These are phyloP conservation scores for Dryas iulia DNA, from an alignment of 1,140 invertebrate genomes.

Conservation along the genomic window DNA sequence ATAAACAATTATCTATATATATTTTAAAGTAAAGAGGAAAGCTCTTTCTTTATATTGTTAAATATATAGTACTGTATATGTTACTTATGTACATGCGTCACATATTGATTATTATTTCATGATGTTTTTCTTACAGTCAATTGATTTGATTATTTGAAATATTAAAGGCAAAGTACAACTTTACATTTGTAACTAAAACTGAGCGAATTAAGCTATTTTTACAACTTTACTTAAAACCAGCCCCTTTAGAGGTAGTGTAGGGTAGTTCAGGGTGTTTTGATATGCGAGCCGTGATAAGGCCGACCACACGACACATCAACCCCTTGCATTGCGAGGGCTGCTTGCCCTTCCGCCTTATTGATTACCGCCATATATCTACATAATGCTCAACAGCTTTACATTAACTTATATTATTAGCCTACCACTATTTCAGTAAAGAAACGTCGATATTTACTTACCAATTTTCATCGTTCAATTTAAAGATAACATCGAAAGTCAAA, in stretches of 20 bases:
- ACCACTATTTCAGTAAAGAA: neutral
- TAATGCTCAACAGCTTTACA: conserved; percentile 20
- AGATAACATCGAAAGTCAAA: neutral
- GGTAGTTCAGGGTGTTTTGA: conserved; percentile 61
- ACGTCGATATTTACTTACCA: neutral
- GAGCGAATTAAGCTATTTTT: conserved; percentile 15
- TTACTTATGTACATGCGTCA: too few relatives aligned
- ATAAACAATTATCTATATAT: too few relatives aligned
- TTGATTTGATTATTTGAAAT: too few relatives aligned
- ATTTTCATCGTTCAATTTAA: too few relatives aligned
- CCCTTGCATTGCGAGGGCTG: conserved; percentile 65
- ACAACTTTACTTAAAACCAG: conserved; percentile 10
- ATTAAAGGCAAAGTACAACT: too few relatives aligned
- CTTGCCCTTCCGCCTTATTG: conserved; percentile 75
- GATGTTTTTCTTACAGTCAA: too few relatives aligned
- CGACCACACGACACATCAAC: conserved; percentile 71
- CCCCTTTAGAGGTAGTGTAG: conserved; percentile 16
- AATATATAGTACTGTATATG: too few relatives aligned
- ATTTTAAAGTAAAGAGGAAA: too few relatives aligned
- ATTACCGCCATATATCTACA: conserved; percentile 45
- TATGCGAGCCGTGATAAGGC: conserved; percentile 69
- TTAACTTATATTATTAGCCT: neutral
- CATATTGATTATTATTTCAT: too few relatives aligned
- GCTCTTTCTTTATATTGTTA: too few relatives aligned
- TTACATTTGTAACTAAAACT: too few relatives aligned